A percentile compares a stretch with the other conserved stretches of the same genome.
Conservation (phyloP, 2,888 invertebrate genomes). For the Mimas tiliae region DNA sequence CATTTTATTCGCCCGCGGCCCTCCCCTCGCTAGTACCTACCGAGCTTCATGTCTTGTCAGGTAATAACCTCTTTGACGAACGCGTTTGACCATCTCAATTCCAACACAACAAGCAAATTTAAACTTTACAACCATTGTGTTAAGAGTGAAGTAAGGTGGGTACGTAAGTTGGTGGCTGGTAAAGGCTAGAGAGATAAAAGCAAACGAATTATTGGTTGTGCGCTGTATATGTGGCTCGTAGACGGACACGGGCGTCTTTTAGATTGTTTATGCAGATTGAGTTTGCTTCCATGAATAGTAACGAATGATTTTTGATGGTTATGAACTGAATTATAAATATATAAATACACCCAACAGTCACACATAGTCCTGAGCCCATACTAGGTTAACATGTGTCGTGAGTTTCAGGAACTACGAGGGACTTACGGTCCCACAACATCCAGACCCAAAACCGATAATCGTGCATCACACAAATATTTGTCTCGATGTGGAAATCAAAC, state of each 20-base stretch:
- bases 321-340: slow-evolving; percentile 6
- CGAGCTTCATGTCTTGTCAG: slow-evolving; percentile 76
- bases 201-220: slow-evolving; percentile 80
- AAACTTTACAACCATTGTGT: slow-evolving; percentile 24
- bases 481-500: too few species aligned
- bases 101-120: slow-evolving; percentile 25
- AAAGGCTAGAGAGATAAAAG: slow-evolving; percentile 79
- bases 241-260: slow-evolving; percentile 27
- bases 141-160: slow-evolving; percentile 36
- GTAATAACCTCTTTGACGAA: slow-evolving; percentile 83
- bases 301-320: slow-evolving; percentile 1
- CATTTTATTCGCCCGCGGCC: slow-evolving; percentile 76
- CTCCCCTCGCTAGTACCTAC: slow-evolving; percentile 46
- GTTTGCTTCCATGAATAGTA: slow-evolving; percentile 28
- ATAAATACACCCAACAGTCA: too few species aligned
- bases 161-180: slow-evolving; percentile 51
- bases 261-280: slow-evolving; percentile 33
- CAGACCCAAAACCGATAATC: too few species aligned
- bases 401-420: too few species aligned
- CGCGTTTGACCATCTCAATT: slow-evolving; percentile 40
- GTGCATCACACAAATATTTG: too few species aligned
- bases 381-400: too few species aligned
- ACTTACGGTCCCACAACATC: too few species aligned
- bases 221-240: slow-evolving; percentile 45
- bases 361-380: too few species aligned